Evolutionary conservation across 2,888 invertebrate species (phyloP), one percentile per base, ranked within the genome.

Genomic region (Pterostichus madidus): DNA sequence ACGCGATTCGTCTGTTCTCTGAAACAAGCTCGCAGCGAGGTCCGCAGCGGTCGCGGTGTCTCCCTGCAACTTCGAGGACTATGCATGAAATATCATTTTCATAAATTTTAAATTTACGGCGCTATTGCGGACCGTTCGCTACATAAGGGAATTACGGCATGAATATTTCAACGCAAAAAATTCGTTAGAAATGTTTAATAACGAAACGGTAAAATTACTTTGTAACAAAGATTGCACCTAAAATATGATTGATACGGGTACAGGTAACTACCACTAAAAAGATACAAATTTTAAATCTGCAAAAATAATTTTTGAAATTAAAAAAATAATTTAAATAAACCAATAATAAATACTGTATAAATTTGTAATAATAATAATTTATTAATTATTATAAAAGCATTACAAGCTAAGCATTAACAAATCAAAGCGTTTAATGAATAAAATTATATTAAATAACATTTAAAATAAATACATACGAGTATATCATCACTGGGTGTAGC

Each of bases 11-110:
- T 64, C 35, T 64, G 35, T 32, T 35, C 64, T 35, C 32, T 39
- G 5, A 39, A 39, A 39, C 39, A 39, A 39, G 39, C 39, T 39
- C 39, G 73, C 24, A 44, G 35, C 73, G 73, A 13, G 13, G 17
- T 49, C 73, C 46, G 44, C 13, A 59, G 8, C 56, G 61, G 44
- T 10, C 39, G 24, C 44, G 44, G 39, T 13, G 44, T 49, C 68
- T 71, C 17, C 39, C 61, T 17, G 44, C 53, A 71, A 52, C 68
- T 75, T 75, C 73, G 44, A 75, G 75, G 75, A 81, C 81, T 61
- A 81, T 81, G 81, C 81, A 81, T 81, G 73, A 81, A 81, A 81
- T 81, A 81, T 81, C 75, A 81, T 81, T 81, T 81, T 81, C 81
- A 81, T 81, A 81, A 81, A 81, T 81, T 81, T 81, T 81, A 81